Evolutionary conservation across 2,888 invertebrate genomes (phyloP).

Genomic region (Xestia rhomboidea): DNA sequence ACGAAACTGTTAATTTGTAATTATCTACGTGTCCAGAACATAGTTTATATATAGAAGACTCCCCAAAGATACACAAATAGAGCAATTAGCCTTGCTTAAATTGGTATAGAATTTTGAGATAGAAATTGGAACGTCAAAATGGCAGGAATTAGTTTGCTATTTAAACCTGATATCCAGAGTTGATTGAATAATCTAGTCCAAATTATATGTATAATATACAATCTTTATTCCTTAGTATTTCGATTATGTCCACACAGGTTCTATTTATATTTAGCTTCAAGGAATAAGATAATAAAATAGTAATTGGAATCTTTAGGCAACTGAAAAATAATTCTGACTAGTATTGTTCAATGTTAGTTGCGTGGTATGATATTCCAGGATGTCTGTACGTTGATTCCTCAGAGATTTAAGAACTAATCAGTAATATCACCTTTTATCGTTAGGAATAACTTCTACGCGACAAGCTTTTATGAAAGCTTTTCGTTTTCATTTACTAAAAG

Average conservation of each 20-base stretch:
- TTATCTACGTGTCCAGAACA: constrained; percentile 37
- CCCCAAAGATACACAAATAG: constrained; percentile 38
- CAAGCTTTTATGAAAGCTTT: too few species aligned
- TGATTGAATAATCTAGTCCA: constrained; percentile 23
- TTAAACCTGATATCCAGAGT: constrained; percentile 21
- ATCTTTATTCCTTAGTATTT: constrained; percentile 13
- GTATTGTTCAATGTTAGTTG: background rate
- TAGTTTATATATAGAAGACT: constrained; percentile 30
- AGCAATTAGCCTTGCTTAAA: constrained; percentile 31
- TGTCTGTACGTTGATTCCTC: background rate
- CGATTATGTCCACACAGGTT: constrained; percentile 8
- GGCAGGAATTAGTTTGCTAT: constrained; percentile 4
- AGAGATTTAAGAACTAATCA: background rate
- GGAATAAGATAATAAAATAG: background rate
- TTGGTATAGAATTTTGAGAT: constrained; percentile 23
- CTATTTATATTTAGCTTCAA: constrained; percentile 11
- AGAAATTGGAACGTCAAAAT: background rate
- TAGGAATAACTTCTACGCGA: background rate
- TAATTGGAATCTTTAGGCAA: background rate
- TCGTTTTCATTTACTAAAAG: too few species aligned
- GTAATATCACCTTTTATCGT: background rate
- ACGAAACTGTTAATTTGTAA: constrained; percentile 43
- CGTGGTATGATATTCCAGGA: background rate
- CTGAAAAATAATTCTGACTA: background rate
- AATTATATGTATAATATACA: background rate